Percentiles rank a stretch among this genome's conserved stretches.
These are phyloP conservation scores for Capromys pilorides DNA, from an alignment of 2,797 vertebrate species.

Conservation along the genomic window DNA sequence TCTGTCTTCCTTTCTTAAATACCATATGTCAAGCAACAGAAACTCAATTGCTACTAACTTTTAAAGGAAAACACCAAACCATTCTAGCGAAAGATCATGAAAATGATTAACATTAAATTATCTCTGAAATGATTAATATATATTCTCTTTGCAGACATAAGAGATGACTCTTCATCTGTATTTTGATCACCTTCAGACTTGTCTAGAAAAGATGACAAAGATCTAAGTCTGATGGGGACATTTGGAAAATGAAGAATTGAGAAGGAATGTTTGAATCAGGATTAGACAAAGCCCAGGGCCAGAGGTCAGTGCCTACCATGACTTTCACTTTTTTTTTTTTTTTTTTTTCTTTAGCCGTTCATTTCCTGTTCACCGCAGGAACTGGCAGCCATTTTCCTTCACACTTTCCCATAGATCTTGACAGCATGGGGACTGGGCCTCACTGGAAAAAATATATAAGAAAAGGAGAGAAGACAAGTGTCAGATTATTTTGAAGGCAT, in stretches of 20 bases:
- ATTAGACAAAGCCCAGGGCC: not conserved
- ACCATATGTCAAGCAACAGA: not conserved
- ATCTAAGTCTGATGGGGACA: conserved; percentile 30
- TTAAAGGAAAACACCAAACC: conserved; percentile 47
- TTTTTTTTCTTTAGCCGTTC: not conserved
- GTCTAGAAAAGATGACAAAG: not conserved
- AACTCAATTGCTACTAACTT: conserved; percentile 24
- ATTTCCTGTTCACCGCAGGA: not conserved
- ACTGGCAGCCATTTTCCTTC: not conserved
- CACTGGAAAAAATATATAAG: not conserved
- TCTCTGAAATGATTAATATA: not conserved
- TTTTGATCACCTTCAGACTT: not conserved
- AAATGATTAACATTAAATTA: conserved; percentile 33
- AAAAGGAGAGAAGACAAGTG: conserved; percentile 14
- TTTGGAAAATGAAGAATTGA: conserved; percentile 41
- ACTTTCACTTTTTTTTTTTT: too few species aligned
- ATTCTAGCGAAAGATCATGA: conserved; percentile 35
- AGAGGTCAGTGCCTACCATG: not conserved
- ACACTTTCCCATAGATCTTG: conserved; percentile 18
- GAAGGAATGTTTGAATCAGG: not conserved
- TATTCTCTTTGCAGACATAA: not conserved
- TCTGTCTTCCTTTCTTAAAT: not conserved
- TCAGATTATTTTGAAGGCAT: not conserved
- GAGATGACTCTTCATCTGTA: not conserved
- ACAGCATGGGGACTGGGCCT: not conserved